Percentiles rank a stretch among this genome's conserved stretches.
phyloP scores from a whole-genome alignment of 2,888 invertebrate genomes.

The Disparrhopalites patrizii region DNA sequence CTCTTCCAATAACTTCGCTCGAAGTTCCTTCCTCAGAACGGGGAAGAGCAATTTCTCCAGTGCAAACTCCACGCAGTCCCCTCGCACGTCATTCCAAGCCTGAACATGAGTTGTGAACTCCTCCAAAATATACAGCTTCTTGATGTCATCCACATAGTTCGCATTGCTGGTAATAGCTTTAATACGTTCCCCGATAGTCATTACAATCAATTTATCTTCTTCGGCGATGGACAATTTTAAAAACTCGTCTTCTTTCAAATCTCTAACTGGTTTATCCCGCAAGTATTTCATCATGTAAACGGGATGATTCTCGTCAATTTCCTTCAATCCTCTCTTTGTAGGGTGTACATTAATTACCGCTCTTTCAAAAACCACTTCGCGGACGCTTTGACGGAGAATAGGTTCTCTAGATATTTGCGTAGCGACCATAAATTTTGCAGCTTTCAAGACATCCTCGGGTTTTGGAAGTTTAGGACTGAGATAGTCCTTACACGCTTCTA shows the following conservation, averaged over 20 bases:
- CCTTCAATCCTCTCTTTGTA: conserved; percentile 85
- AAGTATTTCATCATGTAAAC: conserved; percentile 85
- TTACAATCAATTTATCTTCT: conserved; percentile 72
- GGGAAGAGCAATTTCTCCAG: conserved; percentile 84
- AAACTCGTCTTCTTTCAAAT: conserved; percentile 84
- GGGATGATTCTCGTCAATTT: conserved; percentile 91
- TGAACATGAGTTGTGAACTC: conserved; percentile 91
- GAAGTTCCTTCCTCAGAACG: conserved; percentile 79
- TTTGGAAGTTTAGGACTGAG: conserved; percentile 60
- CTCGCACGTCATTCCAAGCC: conserved; percentile 90
- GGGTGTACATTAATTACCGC: conserved; percentile 77
- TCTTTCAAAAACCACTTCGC: conserved; percentile 82
- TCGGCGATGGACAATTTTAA: conserved; percentile 75
- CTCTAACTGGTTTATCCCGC: conserved; percentile 85
- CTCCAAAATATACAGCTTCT: conserved; percentile 74
- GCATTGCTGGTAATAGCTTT: conserved; percentile 71
- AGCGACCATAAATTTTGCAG: conserved; percentile 90
- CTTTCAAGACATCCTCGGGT: conserved; percentile 78
- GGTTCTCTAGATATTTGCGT: conserved; percentile 91
- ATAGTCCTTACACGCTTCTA: conserved; percentile 75
- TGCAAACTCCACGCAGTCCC: conserved; percentile 82
- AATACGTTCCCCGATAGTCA: conserved; percentile 69
- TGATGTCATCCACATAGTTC: conserved; percentile 78
- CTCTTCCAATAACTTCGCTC: conserved; percentile 73
- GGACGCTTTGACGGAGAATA: conserved; percentile 73